Evolutionary conservation across 1,140 invertebrate species (phyloP).

Genomic region (Drosophila chauvacae): DNA sequence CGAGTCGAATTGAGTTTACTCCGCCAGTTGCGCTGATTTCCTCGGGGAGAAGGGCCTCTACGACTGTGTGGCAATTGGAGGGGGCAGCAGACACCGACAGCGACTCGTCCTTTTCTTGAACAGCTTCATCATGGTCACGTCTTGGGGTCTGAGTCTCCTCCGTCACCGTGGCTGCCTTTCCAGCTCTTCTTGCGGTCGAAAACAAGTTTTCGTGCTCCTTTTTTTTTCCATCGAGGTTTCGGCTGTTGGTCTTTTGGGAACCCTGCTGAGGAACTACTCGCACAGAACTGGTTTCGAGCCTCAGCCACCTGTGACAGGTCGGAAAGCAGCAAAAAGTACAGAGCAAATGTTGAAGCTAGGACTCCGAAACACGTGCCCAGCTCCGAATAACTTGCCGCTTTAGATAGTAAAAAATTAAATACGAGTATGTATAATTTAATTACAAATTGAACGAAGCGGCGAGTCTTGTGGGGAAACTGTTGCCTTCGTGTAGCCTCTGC

Average conservation of each 20-base stretch:
- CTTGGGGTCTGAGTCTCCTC: slow-evolving; percentile 26
- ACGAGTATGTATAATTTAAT: slow-evolving; percentile 64
- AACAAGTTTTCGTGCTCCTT: slow-evolving; percentile 49
- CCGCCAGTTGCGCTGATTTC: slow-evolving; percentile 64
- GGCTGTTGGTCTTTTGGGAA: slow-evolving; percentile 44
- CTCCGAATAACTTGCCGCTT: slow-evolving; percentile 32
- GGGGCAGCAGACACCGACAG: slow-evolving; percentile 15
- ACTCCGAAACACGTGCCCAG: slow-evolving; percentile 59
- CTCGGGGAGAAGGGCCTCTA: slow-evolving; percentile 51
- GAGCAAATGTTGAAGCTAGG: slow-evolving; percentile 23
- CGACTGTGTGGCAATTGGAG: slow-evolving; percentile 7
- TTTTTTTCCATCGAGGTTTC: slow-evolving; percentile 23
- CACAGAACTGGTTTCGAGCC: slow-evolving; percentile 45
- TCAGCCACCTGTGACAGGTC: slow-evolving; percentile 64
- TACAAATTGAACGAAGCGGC: slow-evolving; percentile 67
- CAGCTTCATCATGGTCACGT: slow-evolving; percentile 62
- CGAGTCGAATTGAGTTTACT: slow-evolving; percentile 52
- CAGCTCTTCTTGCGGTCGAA: slow-evolving; percentile 40
- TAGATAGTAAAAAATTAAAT: slow-evolving; percentile 55
- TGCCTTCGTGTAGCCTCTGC: slow-evolving; percentile 33
- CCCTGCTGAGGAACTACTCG: slow-evolving; percentile 47
- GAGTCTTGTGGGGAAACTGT: slow-evolving; percentile 47
- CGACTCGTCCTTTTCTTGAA: slow-evolving; percentile 58
- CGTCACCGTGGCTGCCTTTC: slow-evolving; percentile 20
- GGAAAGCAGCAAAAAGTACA: slow-evolving; percentile 8